phyloP scores from a whole-genome alignment of 2,888 invertebrate genomes.

The Hypomecis punctinalis region DNA sequence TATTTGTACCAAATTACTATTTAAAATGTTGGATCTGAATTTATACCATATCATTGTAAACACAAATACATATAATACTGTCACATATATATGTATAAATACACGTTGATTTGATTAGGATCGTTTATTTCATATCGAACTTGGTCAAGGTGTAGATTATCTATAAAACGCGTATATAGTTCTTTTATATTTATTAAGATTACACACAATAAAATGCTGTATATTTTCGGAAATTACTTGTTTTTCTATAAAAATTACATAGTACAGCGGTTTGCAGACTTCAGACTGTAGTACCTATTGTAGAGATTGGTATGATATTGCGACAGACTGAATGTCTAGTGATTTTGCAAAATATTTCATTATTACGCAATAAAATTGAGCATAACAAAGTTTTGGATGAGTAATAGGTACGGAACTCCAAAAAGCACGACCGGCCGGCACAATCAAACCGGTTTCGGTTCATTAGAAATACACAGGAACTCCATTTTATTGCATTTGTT shows the following conservation, averaged over 20 bases:
- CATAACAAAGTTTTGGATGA: conserved; percentile 30
- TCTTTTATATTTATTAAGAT: conserved; percentile 4
- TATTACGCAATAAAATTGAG: conserved; percentile 22
- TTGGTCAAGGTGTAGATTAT: conserved; percentile 19
- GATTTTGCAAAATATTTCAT: conserved; percentile 9
- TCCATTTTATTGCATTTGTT: conserved; percentile 39
- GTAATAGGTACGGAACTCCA: conserved; percentile 33
- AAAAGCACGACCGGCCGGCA: conserved; percentile 30
- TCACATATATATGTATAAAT: neutral
- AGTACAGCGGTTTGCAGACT: too few species aligned
- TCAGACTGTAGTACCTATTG: too few species aligned
- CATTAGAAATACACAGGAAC: conserved; percentile 38
- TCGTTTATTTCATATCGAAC: conserved; percentile 14
- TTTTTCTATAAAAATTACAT: neutral
- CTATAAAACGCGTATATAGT: conserved; percentile 5
- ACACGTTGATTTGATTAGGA: conserved; percentile 7
- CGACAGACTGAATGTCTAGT: conserved; percentile 7
- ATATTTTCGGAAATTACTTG: neutral
- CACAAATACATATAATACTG: neutral
- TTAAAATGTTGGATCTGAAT: too few species aligned
- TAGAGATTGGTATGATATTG: neutral
- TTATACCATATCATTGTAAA: neutral
- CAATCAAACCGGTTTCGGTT: conserved; percentile 35
- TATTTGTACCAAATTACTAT: too few species aligned
- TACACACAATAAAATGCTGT: neutral